A percentile compares a stretch with the other conserved stretches of the same genome.
phyloP scores from a whole-genome alignment of 2,888 invertebrate genomes.

The Oscheius sp. region DNA sequence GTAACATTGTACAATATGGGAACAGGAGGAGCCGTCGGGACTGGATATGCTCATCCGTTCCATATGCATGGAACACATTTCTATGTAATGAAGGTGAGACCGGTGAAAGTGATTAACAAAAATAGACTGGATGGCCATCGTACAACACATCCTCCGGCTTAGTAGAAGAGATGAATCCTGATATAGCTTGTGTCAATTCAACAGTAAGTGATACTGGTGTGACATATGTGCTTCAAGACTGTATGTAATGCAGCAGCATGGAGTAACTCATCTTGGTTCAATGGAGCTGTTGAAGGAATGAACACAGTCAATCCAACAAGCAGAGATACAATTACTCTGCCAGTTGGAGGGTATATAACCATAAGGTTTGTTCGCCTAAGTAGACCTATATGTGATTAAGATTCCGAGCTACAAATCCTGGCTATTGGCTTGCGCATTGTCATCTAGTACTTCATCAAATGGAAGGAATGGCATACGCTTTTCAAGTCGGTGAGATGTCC shows the following conservation, averaged over 20 bases:
- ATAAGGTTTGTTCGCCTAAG: conserved; percentile 58
- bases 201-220: conserved; percentile 9
- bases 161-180: conserved; percentile 54
- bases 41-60: conserved; percentile 63
- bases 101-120: not conserved
- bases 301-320: conserved; percentile 57
- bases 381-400: too few relatives aligned
- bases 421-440: conserved; percentile 69
- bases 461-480: conserved; percentile 68
- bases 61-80: conserved; percentile 66
- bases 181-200: conserved; percentile 44
- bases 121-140: conserved; percentile 54
- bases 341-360: conserved; percentile 70
- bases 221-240: not conserved
- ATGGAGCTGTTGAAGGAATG: conserved; percentile 57
- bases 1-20: conserved; percentile 66
- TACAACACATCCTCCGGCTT: conserved; percentile 46
- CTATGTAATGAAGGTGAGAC: conserved; percentile 57
- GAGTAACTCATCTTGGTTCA: conserved; percentile 48
- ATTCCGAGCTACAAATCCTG: conserved; percentile 70
- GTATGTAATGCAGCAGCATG: conserved; percentile 42
- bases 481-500: conserved; percentile 29
- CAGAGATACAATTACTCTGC: conserved; percentile 70
- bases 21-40: conserved; percentile 50
- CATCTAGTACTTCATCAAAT: conserved; percentile 65